These are phyloP conservation scores for Alosa sapidissima DNA, from an alignment of 2,797 vertebrate species.

Conservation along the genomic window DNA sequence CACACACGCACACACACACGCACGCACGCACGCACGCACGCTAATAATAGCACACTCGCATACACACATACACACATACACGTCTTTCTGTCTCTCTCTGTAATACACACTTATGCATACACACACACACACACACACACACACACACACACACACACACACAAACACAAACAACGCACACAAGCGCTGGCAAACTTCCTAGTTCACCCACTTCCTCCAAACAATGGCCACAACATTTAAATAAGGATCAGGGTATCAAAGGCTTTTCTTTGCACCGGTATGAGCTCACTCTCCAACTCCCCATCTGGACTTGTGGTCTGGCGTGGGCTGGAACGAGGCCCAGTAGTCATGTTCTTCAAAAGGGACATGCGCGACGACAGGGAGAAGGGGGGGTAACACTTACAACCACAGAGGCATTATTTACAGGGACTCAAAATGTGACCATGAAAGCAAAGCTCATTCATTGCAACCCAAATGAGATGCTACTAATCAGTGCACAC, in stretches of 20 bases:
- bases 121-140: neutral
- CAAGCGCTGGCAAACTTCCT: neutral
- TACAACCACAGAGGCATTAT: neutral
- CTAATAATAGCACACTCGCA: neutral
- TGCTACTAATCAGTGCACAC: neutral
- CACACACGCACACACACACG: neutral
- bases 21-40: neutral
- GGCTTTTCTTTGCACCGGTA: neutral
- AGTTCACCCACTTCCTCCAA: slow-evolving; percentile 1
- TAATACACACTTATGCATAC: neutral
- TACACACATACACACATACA: neutral
- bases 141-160: neutral
- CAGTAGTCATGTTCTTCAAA: neutral
- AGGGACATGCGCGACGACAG: neutral
- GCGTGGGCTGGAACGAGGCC: neutral
- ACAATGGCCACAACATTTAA: slow-evolving; percentile 13
- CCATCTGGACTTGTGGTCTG: slow-evolving; percentile 6
- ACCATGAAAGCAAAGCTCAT: neutral
- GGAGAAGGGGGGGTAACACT: neutral
- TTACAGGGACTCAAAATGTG: neutral
- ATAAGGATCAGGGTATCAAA: slow-evolving; percentile 22
- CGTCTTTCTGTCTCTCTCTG: no score
- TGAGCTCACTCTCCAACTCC: neutral
- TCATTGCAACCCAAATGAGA: neutral
- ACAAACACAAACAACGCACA: neutral